Conservation (phyloP, 2,113 vertebrate species). For the Carlito syrichta region DNA sequence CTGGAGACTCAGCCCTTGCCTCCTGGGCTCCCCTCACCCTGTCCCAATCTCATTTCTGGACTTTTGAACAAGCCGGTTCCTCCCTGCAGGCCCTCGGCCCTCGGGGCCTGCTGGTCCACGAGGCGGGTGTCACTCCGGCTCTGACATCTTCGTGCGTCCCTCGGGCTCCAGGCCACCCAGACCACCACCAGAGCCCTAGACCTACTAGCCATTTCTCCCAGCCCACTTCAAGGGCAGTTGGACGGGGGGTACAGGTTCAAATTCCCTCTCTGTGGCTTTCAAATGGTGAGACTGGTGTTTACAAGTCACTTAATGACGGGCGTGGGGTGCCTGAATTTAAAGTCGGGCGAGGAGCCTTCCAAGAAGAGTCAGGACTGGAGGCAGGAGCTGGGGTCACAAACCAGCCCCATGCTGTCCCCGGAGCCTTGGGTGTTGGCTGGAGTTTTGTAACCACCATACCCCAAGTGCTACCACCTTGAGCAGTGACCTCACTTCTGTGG, state of each 20-base stretch:
- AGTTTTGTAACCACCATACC: background rate
- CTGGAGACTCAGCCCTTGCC: background rate
- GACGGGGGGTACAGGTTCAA: background rate
- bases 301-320: background rate
- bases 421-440: rapidly evolving
- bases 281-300: background rate
- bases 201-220: background rate
- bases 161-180: background rate
- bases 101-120: background rate
- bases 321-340: background rate
- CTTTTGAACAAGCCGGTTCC: background rate
- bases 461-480: background rate
- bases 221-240: background rate
- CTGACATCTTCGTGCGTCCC: background rate
- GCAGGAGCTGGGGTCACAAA: background rate
- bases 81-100: background rate
- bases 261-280: background rate
- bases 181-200: background rate
- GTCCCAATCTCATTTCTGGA: background rate
- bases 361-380: background rate
- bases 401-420: background rate
- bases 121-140: background rate
- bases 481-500: no score
- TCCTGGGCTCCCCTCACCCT: background rate
- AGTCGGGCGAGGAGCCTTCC: background rate